A percentile compares a stretch with the other conserved stretches of the same genome.
Conservation (phyloP, 1,140 invertebrate species). For the Ostrea edulis region DNA sequence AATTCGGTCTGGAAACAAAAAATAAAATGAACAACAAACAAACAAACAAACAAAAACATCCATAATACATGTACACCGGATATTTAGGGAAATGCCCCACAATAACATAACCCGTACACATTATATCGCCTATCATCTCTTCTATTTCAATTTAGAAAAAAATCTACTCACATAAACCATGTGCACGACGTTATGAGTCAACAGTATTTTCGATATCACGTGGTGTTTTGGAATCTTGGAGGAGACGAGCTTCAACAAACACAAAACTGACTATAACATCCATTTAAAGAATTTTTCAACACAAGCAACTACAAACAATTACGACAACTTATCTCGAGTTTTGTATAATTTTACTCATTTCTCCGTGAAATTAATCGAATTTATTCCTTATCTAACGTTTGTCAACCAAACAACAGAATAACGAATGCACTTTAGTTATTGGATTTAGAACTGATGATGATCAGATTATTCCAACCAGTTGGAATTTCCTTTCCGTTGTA, state of each 20-base stretch:
- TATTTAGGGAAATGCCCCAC: no score
- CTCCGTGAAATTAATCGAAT: neutral
- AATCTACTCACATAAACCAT: conserved; percentile 52
- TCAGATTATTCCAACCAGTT: neutral
- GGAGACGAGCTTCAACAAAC: conserved; percentile 48
- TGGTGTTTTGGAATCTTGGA: conserved; percentile 49
- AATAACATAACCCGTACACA: no score
- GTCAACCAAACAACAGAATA: neutral
- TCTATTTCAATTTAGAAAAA: neutral
- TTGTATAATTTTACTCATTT: neutral
- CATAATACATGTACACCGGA: no score
- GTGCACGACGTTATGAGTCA: conserved; percentile 42
- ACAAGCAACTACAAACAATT: neutral
- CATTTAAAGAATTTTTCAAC: no score
- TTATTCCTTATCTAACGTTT: neutral
- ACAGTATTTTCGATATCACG: conserved; percentile 43
- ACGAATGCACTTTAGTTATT: neutral
- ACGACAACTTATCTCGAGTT: neutral
- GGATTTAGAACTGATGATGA: neutral
- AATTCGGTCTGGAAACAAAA: no score
- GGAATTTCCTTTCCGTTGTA: neutral
- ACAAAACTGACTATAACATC: no score
- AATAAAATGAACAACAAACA: no score
- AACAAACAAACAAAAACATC: no score
- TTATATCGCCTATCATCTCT: no score